Conservation (phyloP, 1,140 invertebrate genomes). For the Lamellibrachia luymesi region DNA sequence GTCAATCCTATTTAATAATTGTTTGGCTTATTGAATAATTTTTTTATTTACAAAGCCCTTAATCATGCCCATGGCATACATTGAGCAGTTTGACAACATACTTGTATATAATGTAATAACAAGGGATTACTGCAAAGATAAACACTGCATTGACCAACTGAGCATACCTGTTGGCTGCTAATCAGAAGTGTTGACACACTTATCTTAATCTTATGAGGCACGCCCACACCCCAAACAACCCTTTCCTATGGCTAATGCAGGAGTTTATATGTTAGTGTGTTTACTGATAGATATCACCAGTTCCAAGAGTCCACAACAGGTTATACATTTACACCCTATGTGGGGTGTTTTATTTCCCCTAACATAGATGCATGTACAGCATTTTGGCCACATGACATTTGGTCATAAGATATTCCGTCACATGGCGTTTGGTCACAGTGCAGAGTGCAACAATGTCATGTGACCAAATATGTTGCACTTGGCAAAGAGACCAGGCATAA, state of each 20-base stretch:
- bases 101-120: constrained; percentile 19
- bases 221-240: not conserved
- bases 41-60: not conserved
- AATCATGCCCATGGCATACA: not conserved
- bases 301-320: not conserved
- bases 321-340: not conserved
- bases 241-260: not conserved
- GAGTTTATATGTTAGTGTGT: not conserved
- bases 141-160: not conserved
- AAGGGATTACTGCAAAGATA: too few species aligned
- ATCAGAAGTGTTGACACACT: not conserved
- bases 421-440: too few species aligned
- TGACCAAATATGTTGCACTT: too few species aligned
- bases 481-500: too few species aligned
- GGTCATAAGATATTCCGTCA: too few species aligned
- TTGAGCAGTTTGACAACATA: too few species aligned
- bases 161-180: not conserved
- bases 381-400: not conserved
- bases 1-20: not conserved
- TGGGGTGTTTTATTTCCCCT: not conserved
- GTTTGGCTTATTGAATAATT: not conserved
- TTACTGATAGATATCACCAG: not conserved
- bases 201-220: not conserved
- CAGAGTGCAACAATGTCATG: too few species aligned
- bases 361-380: not conserved